These are phyloP conservation scores for Botrylloides violaceus DNA, from an alignment of 23 tunicate species.

Conservation along the genomic window DNA sequence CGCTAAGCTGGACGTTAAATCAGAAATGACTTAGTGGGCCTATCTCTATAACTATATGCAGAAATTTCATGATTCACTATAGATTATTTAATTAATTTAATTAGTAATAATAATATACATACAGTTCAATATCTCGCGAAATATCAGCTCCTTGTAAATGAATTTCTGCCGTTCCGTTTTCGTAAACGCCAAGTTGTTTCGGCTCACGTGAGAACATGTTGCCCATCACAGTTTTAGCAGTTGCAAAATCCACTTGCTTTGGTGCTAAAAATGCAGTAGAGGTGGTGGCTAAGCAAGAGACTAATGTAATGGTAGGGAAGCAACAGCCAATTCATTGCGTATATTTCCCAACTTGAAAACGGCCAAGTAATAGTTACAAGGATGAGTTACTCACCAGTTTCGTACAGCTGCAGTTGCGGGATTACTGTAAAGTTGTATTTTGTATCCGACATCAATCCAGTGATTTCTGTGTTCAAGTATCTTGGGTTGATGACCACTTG, in stretches of 20 bases:
- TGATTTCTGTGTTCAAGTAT: neutral
- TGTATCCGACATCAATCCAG: slow-evolving; percentile 24
- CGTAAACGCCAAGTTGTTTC: neutral
- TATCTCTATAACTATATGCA: too few relatives aligned
- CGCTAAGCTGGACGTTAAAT: too few relatives aligned
- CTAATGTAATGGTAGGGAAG: too few relatives aligned
- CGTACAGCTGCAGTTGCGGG: neutral
- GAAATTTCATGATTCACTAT: too few relatives aligned
- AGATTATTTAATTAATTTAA: too few relatives aligned
- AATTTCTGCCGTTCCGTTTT: neutral
- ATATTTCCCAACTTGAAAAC: too few relatives aligned
- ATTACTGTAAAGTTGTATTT: slow-evolving; percentile 58
- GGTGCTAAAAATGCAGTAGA: neutral
- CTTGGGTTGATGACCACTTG: neutral
- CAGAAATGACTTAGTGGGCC: too few relatives aligned
- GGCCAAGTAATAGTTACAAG: too few relatives aligned
- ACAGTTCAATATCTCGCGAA: neutral
- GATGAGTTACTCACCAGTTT: slow-evolving; percentile 4
- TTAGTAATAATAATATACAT: too few relatives aligned
- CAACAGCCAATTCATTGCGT: too few relatives aligned
- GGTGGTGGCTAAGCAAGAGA: too few relatives aligned
- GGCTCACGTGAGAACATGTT: neutral
- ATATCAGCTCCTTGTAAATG: neutral
- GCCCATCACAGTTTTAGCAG: neutral
- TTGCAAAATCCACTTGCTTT: neutral